phyloP scores from a whole-genome alignment of 2,888 invertebrate genomes.

The Nezara viridula region DNA sequence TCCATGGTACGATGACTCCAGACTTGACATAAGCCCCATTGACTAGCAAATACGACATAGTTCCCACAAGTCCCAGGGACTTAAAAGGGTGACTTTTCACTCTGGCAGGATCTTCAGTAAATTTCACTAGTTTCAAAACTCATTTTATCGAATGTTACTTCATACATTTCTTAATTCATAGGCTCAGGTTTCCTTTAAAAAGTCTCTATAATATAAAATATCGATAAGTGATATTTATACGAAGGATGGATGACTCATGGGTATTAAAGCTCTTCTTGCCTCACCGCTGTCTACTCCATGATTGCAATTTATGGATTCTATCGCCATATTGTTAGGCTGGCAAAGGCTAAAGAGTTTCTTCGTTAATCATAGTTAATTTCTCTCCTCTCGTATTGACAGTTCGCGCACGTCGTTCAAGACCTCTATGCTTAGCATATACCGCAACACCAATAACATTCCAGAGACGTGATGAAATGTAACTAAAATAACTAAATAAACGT shows the following conservation, averaged over 20 bases:
- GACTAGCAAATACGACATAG: slow-evolving; percentile 4
- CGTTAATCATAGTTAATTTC: neutral
- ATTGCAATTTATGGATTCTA: too few relatives aligned
- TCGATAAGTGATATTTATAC: too few relatives aligned
- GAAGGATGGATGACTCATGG: too few relatives aligned
- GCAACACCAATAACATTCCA: neutral
- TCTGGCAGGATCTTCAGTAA: neutral
- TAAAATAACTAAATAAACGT: neutral
- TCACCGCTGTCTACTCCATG: too few relatives aligned
- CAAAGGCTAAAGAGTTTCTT: neutral
- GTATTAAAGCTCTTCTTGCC: too few relatives aligned
- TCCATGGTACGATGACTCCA: neutral
- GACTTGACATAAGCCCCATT: neutral
- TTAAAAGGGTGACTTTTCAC: neutral
- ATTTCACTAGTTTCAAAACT: neutral
- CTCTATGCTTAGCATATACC: neutral
- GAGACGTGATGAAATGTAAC: neutral
- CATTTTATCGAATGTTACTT: neutral
- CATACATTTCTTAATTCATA: neutral
- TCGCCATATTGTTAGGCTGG: neutral
- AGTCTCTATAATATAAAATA: too few relatives aligned
- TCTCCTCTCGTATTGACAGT: neutral
- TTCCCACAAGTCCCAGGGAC: neutral
- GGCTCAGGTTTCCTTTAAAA: neutral
- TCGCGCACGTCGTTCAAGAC: neutral